Base-by-base conservation (phyloP, 2,888 invertebrate genomes). In the Teinopalpus imperialis region DNA sequence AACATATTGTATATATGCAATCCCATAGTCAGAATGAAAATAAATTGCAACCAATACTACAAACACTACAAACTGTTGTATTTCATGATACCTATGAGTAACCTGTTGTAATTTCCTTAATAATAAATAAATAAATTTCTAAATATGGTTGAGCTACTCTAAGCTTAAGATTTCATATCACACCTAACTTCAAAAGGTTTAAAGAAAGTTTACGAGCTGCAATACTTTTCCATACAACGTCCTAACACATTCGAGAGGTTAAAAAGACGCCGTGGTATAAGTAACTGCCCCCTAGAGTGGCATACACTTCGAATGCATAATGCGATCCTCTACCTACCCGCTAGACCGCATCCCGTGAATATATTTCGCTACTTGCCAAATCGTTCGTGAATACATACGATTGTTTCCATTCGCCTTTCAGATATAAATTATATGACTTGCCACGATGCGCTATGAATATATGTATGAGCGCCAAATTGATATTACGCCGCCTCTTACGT, bases 401-500 rank as follows among this genome's bases (percentile, higher is more conserved):
- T 85, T 85, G 83, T 85, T 81, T 70, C 76, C 68, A 65, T 66
- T 69, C 57, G 57, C 63, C 69, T 66, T 76, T 75, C 77, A 83
- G 80, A 86, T 85, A 87, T 88, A 86, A 86, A 86, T 87, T 86
- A 87, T 86, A 86, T 85, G 88, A 86, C 85, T 79, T 73, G 69
- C 69, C 70, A 66, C 69, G 74, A 73, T 68, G 74, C 63, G 67
- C 56, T 65, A 87, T 88, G 88, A 86, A 88, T 88, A 81, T 62
- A 83, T 87, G 80, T 71, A 88, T 88, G 88, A 86, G 78, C 71
- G 56, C 68, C 78, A 86, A 88, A 87, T 88, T 88, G 87, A 88
- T 87, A 88, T 82, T 83, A 81, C 76, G 50, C 61, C 51, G 54
- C 74, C 70, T 78, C 67, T 80, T 74, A 61, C 74, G 80, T 78